Evolutionary conservation across 2,113 vertebrate genomes (phyloP).

Genomic region (Arvicanthis niloticus): DNA sequence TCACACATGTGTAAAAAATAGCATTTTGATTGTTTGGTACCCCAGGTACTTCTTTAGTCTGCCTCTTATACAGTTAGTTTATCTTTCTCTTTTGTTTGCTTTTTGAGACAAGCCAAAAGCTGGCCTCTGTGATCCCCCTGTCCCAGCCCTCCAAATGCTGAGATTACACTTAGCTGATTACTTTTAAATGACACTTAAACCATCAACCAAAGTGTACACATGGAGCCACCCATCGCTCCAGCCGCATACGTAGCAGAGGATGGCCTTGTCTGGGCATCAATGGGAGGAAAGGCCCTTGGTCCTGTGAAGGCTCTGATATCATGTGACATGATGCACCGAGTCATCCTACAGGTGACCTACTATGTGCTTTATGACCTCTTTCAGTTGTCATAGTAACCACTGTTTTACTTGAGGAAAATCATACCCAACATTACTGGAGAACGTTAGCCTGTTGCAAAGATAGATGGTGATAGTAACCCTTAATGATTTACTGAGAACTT

Average conservation of each 20-base stretch:
- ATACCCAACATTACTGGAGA: neutral
- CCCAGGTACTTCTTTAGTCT: neutral
- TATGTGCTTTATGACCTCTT: neutral
- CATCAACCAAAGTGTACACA: too few species aligned
- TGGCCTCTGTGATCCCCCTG: neutral
- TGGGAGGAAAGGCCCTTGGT: too few species aligned
- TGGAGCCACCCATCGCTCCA: too few species aligned
- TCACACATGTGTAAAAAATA: neutral
- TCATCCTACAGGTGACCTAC: neutral
- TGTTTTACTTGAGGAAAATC: neutral
- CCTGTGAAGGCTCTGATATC: neutral
- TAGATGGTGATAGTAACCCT: neutral
- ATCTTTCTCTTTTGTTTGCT: neutral
- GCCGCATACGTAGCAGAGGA: too few species aligned
- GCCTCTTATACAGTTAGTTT: neutral
- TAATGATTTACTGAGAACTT: neutral
- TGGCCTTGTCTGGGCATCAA: too few species aligned
- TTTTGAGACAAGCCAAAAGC: neutral
- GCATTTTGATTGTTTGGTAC: neutral
- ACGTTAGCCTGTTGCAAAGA: neutral
- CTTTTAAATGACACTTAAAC: neutral
- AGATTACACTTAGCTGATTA: neutral
- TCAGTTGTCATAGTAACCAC: neutral
- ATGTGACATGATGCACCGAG: neutral
- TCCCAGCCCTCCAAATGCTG: neutral